A percentile compares a stretch with the other conserved stretches of the same genome.
Conservation (phyloP, 2,888 invertebrate genomes). For the Blastobasis lacticolella region DNA sequence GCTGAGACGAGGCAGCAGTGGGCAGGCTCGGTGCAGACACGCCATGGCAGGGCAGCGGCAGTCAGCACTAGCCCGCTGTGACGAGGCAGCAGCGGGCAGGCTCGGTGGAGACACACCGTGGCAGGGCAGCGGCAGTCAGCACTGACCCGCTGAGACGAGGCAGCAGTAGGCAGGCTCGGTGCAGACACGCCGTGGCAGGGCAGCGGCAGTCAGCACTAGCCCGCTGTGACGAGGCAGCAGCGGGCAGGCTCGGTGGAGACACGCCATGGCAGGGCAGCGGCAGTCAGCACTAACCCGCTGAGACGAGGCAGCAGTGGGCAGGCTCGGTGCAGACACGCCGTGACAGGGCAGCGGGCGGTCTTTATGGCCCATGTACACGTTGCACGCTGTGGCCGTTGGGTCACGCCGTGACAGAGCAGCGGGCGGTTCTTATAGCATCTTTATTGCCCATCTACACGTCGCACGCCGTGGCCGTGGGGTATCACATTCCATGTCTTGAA, state of each 20-base stretch:
- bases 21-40: not conserved
- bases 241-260: not conserved
- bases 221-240: conserved; percentile 9
- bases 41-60: not conserved
- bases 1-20: not conserved
- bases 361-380: not conserved
- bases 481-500: too few species aligned
- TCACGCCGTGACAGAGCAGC: not conserved
- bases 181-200: conserved; percentile 5
- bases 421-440: not conserved
- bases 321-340: not conserved
- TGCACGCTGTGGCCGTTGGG: not conserved
- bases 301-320: not conserved
- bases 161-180: not conserved
- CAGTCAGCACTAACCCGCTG: conserved; percentile 6
- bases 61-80: not conserved
- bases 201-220: not conserved
- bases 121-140: not conserved
- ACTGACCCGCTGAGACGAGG: not conserved
- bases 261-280: conserved; percentile 1
- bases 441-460: not conserved
- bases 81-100: not conserved
- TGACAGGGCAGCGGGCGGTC: not conserved
- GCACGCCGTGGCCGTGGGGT: not conserved
- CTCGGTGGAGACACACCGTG: not conserved